These are phyloP conservation scores for Epizoanthus fatuus DNA, from an alignment of 92 coral and sea anemone genomes.

Conservation along the genomic window DNA sequence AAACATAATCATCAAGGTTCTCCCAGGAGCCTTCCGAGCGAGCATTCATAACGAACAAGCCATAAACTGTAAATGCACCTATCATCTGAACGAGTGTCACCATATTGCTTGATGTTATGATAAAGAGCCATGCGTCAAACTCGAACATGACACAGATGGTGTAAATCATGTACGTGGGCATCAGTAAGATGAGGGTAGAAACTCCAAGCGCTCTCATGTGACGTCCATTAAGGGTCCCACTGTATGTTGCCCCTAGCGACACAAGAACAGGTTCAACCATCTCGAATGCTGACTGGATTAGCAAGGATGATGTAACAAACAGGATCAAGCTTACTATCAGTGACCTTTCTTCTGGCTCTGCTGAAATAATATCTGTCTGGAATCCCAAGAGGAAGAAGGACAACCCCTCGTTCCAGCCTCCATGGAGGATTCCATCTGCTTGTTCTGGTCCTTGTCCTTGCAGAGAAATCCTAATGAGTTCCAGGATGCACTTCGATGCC, in stretches of 20 bases:
- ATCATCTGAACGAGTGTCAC: constrained; percentile 89
- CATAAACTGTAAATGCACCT: constrained; percentile 83
- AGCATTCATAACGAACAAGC: constrained; percentile 83
- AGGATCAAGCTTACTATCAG: constrained; percentile 79
- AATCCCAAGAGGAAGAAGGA: constrained; percentile 81
- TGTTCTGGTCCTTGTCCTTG: constrained; percentile 66
- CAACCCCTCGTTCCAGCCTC: constrained; percentile 85
- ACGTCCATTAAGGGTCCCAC: constrained; percentile 60
- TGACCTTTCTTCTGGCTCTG: constrained; percentile 74
- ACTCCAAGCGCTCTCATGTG: constrained; percentile 79
- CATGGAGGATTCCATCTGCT: constrained; percentile 49
- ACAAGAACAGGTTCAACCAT: constrained; percentile 86
- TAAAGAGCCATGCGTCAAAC: constrained; percentile 91
- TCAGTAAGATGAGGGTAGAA: constrained; percentile 67
- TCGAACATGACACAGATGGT: constrained; percentile 80
- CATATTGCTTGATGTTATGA: constrained; percentile 88
- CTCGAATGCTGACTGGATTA: constrained; percentile 86
- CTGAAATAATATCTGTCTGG: constrained; percentile 77
- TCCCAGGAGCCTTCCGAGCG: constrained; percentile 74
- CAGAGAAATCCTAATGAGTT: constrained; percentile 43
- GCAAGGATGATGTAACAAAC: constrained; percentile 86
- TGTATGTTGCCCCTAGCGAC: constrained; percentile 88
- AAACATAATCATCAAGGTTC: constrained; percentile 94
- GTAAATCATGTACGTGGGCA: constrained; percentile 77
- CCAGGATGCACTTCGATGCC: constrained; percentile 68